A percentile compares a stretch with the other conserved stretches of the same genome.
These are phyloP conservation scores for Mythimna lalbum DNA, from an alignment of 2,888 invertebrate species.

Conservation along the genomic window DNA sequence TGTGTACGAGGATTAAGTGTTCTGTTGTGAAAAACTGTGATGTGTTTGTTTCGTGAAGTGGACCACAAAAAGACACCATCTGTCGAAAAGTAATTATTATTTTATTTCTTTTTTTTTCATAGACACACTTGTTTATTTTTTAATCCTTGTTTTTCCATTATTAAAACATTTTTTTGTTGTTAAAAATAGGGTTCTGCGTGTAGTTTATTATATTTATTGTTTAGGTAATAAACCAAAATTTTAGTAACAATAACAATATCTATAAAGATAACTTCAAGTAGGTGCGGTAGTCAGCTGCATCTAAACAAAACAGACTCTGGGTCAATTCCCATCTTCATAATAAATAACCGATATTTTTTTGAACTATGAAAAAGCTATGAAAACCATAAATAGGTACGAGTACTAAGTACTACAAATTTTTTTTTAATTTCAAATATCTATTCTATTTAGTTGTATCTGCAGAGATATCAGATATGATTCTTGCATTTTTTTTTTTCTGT, in stretches of 20 bases:
- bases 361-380: neutral
- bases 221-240: too few species aligned
- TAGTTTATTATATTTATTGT: neutral
- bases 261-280: neutral
- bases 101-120: neutral
- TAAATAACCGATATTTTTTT: neutral
- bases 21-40: constrained; percentile 74
- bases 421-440: neutral
- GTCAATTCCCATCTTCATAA: neutral
- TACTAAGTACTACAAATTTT: neutral
- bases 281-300: neutral
- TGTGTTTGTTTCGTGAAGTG: constrained; percentile 84
- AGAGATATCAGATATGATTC: too few species aligned
- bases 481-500: too few species aligned
- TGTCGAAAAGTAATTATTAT: constrained; percentile 87
- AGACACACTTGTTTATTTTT: neutral
- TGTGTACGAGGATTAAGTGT: constrained; percentile 78
- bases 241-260: neutral
- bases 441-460: too few species aligned
- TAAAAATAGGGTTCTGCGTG: neutral
- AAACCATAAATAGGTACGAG: neutral
- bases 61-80: constrained; percentile 83
- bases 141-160: too few species aligned
- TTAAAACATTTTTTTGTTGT: neutral
- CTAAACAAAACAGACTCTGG: neutral